These are phyloP conservation scores for Oryzaephilus surinamensis DNA, from an alignment of 1,140 invertebrate genomes.

Conservation along the genomic window DNA sequence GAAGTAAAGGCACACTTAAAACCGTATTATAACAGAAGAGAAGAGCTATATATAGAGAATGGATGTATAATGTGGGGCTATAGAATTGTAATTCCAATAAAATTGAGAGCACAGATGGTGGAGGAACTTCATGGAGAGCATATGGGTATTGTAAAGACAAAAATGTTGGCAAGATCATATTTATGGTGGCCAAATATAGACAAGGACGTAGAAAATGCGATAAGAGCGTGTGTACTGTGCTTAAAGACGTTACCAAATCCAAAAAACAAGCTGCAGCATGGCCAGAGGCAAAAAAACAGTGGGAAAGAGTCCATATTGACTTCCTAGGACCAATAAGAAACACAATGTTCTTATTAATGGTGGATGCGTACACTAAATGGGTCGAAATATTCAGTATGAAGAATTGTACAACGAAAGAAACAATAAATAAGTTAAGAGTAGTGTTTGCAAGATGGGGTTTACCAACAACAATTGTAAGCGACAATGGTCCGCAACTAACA, in stretches of 20 bases:
- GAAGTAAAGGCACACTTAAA: no score
- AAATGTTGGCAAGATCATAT: background rate
- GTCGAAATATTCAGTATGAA: constrained; percentile 28
- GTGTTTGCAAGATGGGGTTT: constrained; percentile 1
- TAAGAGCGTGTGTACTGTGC: background rate
- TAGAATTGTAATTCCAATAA: no score
- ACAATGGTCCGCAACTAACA: constrained; percentile 1
- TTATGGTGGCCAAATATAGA: no score
- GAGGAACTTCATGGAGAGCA: no score
- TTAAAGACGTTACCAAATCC: background rate
- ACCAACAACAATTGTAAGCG: constrained; percentile 4
- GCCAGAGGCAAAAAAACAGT: constrained; percentile 20
- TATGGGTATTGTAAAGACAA: no score
- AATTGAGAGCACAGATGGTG: no score
- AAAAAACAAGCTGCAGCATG: constrained; percentile 1
- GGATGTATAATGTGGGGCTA: background rate
- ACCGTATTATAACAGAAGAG: background rate
- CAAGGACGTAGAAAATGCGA: background rate
- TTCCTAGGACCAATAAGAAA: constrained; percentile 37
- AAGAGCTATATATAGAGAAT: background rate
- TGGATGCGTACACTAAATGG: constrained; percentile 38
- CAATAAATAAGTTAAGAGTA: constrained; percentile 3
- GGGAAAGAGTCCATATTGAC: constrained; percentile 40
- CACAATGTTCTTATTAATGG: constrained; percentile 34
- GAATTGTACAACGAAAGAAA: background rate